Conservation (phyloP, 2,113 vertebrate species). For the Oceanodroma tethys region DNA sequence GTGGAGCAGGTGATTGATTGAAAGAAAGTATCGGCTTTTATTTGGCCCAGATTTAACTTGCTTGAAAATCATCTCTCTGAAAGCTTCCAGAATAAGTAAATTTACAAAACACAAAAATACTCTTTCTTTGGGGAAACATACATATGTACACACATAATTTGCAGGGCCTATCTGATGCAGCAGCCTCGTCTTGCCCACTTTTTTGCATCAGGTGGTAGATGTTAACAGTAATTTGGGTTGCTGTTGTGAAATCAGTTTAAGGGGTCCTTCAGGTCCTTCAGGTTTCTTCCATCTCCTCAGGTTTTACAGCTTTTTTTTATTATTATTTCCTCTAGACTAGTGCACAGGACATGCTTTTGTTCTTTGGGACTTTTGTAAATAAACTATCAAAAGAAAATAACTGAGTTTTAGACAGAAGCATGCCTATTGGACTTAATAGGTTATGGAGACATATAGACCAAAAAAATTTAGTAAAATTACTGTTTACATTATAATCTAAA, state of each 20-base stretch:
- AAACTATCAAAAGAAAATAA: not conserved
- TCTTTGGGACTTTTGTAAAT: not conserved
- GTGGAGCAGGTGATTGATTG: not conserved
- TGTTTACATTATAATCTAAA: not conserved
- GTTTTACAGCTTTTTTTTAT: not conserved
- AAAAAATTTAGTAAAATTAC: not conserved
- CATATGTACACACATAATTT: fast-evolving
- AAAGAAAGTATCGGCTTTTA: not conserved
- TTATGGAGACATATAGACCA: not conserved
- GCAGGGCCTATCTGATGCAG: not conserved
- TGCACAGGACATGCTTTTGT: not conserved
- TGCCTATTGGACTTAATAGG: not conserved
- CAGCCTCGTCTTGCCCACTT: fast-evolving
- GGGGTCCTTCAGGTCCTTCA: not conserved
- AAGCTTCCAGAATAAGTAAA: not conserved
- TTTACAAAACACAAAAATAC: not conserved
- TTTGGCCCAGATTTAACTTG: not conserved
- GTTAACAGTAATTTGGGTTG: not conserved
- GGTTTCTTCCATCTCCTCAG: not conserved
- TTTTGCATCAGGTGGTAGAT: not conserved
- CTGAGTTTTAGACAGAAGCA: not conserved
- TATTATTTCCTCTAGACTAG: not conserved
- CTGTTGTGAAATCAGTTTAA: not conserved
- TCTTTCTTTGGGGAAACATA: not conserved
- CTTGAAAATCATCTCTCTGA: not conserved